A percentile compares a stretch with the other conserved stretches of the same genome.
phyloP scores from a whole-genome alignment of 2,113 vertebrate genomes.

The Mungos mungo region DNA sequence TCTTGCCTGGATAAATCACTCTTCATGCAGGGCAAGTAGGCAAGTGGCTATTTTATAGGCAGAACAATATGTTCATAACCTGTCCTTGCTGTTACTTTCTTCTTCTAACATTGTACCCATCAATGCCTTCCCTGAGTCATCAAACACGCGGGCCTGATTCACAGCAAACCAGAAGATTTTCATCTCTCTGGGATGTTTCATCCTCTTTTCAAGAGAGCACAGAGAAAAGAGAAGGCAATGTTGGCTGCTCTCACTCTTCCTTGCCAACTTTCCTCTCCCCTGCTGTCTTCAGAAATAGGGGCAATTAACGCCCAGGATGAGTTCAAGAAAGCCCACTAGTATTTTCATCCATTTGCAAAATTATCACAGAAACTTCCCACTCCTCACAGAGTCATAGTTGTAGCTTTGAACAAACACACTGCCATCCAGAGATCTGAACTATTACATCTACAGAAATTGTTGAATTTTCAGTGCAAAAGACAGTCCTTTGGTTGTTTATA shows the following conservation, averaged over 20 bases:
- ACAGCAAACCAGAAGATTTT: slow-evolving; percentile 73
- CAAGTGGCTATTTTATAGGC: slow-evolving; percentile 71
- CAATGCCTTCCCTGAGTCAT: slow-evolving; percentile 72
- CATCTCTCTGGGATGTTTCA: slow-evolving; percentile 69
- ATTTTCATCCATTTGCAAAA: slow-evolving; percentile 75
- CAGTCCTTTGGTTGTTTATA: not conserved
- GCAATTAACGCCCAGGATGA: slow-evolving; percentile 74
- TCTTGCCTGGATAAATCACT: slow-evolving; percentile 61
- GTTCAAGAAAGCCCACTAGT: slow-evolving; percentile 66
- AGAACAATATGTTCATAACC: slow-evolving; percentile 75
- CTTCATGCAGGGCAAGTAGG: slow-evolving; percentile 67
- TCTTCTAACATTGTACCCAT: slow-evolving; percentile 70
- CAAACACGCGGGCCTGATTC: slow-evolving; percentile 66
- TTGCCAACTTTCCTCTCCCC: slow-evolving; percentile 61
- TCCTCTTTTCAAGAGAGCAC: slow-evolving; percentile 51
- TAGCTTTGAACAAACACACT: slow-evolving; percentile 41
- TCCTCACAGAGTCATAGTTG: slow-evolving; percentile 29
- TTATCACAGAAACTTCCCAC: slow-evolving; percentile 63
- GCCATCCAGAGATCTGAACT: slow-evolving; percentile 30
- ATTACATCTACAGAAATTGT: not conserved
- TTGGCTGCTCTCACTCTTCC: slow-evolving; percentile 33
- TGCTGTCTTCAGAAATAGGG: slow-evolving; percentile 69
- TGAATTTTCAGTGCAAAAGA: slow-evolving; percentile 34
- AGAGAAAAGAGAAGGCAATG: slow-evolving; percentile 55
- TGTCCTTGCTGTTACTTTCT: slow-evolving; percentile 71